Evolutionary conservation across 1,140 invertebrate genomes (phyloP), one percentile per base, ranked within the genome.

Genomic region (Drosophila littoralis): DNA sequence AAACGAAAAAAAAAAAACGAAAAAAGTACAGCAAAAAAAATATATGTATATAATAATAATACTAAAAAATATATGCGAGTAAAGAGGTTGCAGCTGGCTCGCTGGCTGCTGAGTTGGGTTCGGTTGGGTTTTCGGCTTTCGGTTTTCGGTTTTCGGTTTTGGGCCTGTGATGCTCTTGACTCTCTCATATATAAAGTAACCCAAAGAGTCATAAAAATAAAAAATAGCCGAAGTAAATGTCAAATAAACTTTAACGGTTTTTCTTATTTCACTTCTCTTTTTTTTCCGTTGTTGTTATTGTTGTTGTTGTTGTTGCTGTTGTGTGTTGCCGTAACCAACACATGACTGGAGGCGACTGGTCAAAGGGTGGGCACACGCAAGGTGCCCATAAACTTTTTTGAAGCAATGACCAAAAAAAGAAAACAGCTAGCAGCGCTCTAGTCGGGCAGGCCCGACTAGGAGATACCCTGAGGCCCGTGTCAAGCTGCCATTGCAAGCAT

Each of bases 221-320:
- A 89, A 89, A 90, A 90, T 85, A 90, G 77, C 85, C 85, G 76
- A 86, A 90, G 86, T 90, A 90, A 88, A 90, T 90, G 85, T 90
- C 85, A 90, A 90, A 86, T 90, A 90, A 90, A 90, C 75, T 90
- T 90, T 90, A 86, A 90, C 85, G 85, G 77, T 85, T 88, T 85
- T 84, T 67, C 67, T 76, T 84, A 77, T 79, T 72, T 77, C 51
- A 15, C 38, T 43, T 57, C 32, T 35, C 60, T 59, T 59, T 59
- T n/a, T n/a, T 38, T 28, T 5, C 4, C 22, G 22, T 45, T 78
- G 35, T 75, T 68, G 36, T 67, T 77, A 46, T 60, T 38, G 40
- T 75, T 75, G 35, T 75, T 68, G 36, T 67, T 77, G 55, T 60
- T 38, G 40, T 75, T 68, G 42, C 67, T 65, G 13, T 43, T 75